Evolutionary conservation across 2,113 vertebrate species (phyloP), one percentile per base, ranked within the genome.

Genomic region (Puffinus mauretanicus): DNA sequence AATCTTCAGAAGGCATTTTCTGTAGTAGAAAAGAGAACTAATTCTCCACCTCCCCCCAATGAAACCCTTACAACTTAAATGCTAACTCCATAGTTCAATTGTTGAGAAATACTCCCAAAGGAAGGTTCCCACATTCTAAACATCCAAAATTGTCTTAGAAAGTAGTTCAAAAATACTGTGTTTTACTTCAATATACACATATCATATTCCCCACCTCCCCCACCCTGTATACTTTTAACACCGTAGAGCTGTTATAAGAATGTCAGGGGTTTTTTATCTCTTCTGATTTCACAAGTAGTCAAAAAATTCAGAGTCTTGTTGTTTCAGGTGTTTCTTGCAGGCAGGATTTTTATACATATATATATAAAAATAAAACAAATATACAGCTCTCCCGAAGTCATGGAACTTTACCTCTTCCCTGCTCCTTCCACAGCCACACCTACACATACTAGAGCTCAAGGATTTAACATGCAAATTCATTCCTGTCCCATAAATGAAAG

Each of bases 301-400:
- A 67, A 42, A 58, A 57, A 57, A n/a, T 2, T 36, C 25, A 52
- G n/a, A 49, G 5, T 24, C 24, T 2, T n/a, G 2, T 21, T 12
- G 11, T 57, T 55, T 44, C 61, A n/a, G 29, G 24, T 25, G 49
- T n/a, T 66, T 67, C 54, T 34, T 40, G 34, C n/a, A 54, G 57
- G 7, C 38, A n/a, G 15, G 17, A 15, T 7, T 55, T 40, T 40
- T 40, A 40, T 40, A 5, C 19, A 46, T 18, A 26, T 4, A 24
- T 4, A 36, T 24, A 26, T 19, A 49, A 7, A 65, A 18, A 44
- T 16, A 34, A 60, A 72, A 17, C 0, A 0, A 51, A 57, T 7
- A 20, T 3, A 40, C 7, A 49, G 11, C 3, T 13, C 51, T 36
- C 27, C 24, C 0, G 3, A 46, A 82, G n/a, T 17, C 0, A 1